phyloP scores from a whole-genome alignment of 2,113 vertebrate species.

The Delphinus delphis region DNA sequence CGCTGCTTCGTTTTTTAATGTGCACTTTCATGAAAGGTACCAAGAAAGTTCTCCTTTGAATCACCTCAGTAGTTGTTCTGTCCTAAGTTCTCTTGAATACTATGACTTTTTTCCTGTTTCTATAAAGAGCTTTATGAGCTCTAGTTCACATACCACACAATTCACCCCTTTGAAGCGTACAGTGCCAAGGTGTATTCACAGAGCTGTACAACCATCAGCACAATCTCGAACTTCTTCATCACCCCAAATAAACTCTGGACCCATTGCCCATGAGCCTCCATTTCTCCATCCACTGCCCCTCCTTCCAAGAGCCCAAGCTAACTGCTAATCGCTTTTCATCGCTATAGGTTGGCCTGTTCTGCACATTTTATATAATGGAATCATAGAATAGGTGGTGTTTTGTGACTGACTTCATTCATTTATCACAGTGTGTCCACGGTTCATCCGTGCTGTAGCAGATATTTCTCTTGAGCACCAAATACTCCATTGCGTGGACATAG shows the following conservation, averaged over 20 bases:
- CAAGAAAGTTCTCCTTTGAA: neutral
- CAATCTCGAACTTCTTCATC: neutral
- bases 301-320: rapidly evolving
- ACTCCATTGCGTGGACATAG: rapidly evolving
- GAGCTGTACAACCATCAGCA: rapidly evolving
- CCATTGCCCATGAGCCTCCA: too few species aligned
- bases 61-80: neutral
- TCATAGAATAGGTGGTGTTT: rapidly evolving
- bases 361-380: rapidly evolving
- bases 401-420: neutral
- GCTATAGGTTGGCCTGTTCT: neutral
- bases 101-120: neutral
- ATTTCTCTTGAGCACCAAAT: neutral
- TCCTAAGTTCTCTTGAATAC: too few species aligned
- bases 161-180: too few species aligned
- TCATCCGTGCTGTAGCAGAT: rapidly evolving
- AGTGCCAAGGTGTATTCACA: rapidly evolving
- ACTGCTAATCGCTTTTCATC: rapidly evolving
- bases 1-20: rapidly evolving
- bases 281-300: rapidly evolving
- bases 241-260: neutral
- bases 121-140: neutral
- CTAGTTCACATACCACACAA: rapidly evolving
- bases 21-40: neutral
- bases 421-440: rapidly evolving